Evolutionary conservation across 1,140 invertebrate genomes (phyloP).

Genomic region (Bombyx mori): ASM3026992v2 NC_085123.1:8173001-8173500

Average conservation of each 20-base stretch:
- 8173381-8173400: too few species aligned
- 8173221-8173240: neutral
- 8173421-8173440: too few species aligned
- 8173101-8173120: too few species aligned
- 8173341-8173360: conserved; percentile 25
- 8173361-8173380: conserved; percentile 1
- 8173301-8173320: neutral
- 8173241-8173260: neutral
- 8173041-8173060: neutral
- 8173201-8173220: conserved; percentile 21
- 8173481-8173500: too few species aligned
- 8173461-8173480: too few species aligned
- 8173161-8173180: conserved; percentile 56
- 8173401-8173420: too few species aligned
- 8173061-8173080: conserved; percentile 2
- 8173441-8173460: too few species aligned
- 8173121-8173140: conserved; percentile 16
- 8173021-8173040: neutral
- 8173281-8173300: too few species aligned
- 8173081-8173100: conserved; percentile 12
- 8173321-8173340: conserved; percentile 45
- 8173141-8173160: conserved; percentile 52
- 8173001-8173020: neutral
- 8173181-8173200: conserved; percentile 39
- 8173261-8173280: too few species aligned